Conservation (phyloP, 2,797 vertebrate genomes). For the Hafferia zeledoni region DNA sequence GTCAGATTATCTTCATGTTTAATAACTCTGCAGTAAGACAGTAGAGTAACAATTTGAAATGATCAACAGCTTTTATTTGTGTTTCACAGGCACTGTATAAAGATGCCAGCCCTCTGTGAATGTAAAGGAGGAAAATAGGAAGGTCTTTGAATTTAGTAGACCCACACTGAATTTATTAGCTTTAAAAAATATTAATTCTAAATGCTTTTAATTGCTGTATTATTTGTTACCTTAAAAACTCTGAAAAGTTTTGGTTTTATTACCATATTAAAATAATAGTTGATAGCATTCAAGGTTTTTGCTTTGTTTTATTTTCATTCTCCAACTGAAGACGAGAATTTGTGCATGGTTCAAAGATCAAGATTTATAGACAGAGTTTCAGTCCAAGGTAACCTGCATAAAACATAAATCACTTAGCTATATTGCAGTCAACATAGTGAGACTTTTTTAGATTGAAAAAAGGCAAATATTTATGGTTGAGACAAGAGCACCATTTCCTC, state of each 20-base stretch:
- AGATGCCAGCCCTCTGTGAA: neutral
- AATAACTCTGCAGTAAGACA: neutral
- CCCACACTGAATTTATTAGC: neutral
- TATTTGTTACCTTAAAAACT: neutral
- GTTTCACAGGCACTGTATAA: neutral
- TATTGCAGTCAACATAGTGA: neutral
- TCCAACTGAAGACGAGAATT: neutral
- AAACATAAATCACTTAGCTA: neutral
- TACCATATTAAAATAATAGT: neutral
- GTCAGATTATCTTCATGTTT: slow-evolving; percentile 16
- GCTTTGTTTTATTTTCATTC: neutral
- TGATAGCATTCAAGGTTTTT: neutral
- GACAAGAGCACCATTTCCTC: neutral
- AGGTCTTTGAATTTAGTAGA: neutral
- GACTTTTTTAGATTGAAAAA: neutral
- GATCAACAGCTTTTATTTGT: neutral
- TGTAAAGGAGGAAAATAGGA: neutral
- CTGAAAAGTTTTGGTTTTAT: neutral
- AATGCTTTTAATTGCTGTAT: neutral
- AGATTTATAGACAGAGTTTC: neutral
- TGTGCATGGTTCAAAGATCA: neutral
- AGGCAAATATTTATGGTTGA: neutral
- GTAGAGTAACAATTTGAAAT: neutral
- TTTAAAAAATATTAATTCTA: neutral
- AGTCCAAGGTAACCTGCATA: neutral